A percentile compares a stretch with the other conserved stretches of the same genome.
These are phyloP conservation scores for Amblyjoppa fuscipennis DNA, from an alignment of 2,888 invertebrate species.

Conservation along the genomic window DNA sequence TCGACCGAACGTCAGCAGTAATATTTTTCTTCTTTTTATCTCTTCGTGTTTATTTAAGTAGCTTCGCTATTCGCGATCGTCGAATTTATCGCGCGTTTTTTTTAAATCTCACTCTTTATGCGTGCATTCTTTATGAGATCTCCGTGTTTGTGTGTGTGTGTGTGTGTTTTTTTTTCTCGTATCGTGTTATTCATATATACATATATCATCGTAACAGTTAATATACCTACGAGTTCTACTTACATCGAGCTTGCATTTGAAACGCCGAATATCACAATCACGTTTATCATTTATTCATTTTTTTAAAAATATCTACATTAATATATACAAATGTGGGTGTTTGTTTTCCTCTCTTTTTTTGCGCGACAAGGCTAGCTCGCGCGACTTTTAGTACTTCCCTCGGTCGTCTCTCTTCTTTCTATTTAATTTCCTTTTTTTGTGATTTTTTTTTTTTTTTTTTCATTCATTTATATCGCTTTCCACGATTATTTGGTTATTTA, in stretches of 20 bases:
- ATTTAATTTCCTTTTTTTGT: too few species aligned
- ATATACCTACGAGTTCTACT: slow-evolving; percentile 72
- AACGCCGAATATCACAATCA: slow-evolving; percentile 84
- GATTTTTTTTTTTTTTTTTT: slow-evolving; percentile 8
- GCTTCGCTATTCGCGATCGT: slow-evolving; percentile 50
- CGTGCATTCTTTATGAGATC: slow-evolving; percentile 50
- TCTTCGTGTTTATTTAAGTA: slow-evolving; percentile 45
- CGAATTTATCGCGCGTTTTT: slow-evolving; percentile 33
- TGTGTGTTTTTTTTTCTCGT: slow-evolving; percentile 45
- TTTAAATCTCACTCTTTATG: slow-evolving; percentile 26
- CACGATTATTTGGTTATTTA: slow-evolving; percentile 57
- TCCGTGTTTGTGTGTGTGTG: slow-evolving; percentile 68
- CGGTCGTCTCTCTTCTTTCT: not conserved
- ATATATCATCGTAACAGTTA: slow-evolving; percentile 72
- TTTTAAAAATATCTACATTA: slow-evolving; percentile 81
- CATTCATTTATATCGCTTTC: slow-evolving; percentile 20
- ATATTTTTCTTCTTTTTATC: slow-evolving; percentile 40
- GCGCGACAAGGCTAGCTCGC: slow-evolving; percentile 18
- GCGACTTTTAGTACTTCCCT: slow-evolving; percentile 31
- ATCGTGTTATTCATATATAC: slow-evolving; percentile 52
- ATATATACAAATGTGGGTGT: slow-evolving; percentile 78
- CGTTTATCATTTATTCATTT: slow-evolving; percentile 75
- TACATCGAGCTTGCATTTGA: slow-evolving; percentile 80
- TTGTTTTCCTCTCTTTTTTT: slow-evolving; percentile 15
- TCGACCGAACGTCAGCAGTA: slow-evolving; percentile 24